Percentiles rank a stretch among this genome's conserved stretches.
Evolutionary conservation across 1,140 invertebrate species (phyloP).

Genomic region (Augochlora pura): DNA sequence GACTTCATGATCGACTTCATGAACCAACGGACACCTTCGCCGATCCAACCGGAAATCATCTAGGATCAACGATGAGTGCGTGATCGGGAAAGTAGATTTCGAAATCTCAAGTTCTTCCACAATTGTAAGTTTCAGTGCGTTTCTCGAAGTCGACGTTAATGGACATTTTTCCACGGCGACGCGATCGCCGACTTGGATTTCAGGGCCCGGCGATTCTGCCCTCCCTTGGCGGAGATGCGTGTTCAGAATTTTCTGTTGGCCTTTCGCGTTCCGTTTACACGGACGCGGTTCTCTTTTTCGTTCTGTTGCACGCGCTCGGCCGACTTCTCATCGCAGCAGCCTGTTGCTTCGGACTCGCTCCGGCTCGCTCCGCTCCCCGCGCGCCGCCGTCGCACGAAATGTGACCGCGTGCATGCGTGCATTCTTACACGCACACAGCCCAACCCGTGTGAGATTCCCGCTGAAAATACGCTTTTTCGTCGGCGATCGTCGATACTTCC

Average conservation of each 20-base stretch:
- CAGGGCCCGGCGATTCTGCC: neutral
- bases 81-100: neutral
- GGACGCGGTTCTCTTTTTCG: conserved; percentile 1
- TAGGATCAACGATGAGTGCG: no score
- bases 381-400: conserved; percentile 48
- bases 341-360: conserved; percentile 64
- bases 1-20: conserved; percentile 10
- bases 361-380: conserved; percentile 50
- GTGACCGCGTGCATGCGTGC: conserved; percentile 47
- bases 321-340: conserved; percentile 56
- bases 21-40: neutral
- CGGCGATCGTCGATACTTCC: neutral
- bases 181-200: neutral
- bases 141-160: neutral
- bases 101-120: neutral
- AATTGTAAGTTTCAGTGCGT: neutral
- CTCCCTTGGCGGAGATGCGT: neutral
- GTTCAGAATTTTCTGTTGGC: conserved; percentile 8
- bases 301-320: conserved; percentile 21
- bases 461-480: neutral
- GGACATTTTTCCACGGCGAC: neutral
- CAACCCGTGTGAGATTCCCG: neutral
- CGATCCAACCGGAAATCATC: conserved; percentile 8
- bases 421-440: neutral
- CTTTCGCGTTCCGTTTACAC: neutral